Conservation (phyloP, 1,140 invertebrate species). For the Chymomyza costata region DNA sequence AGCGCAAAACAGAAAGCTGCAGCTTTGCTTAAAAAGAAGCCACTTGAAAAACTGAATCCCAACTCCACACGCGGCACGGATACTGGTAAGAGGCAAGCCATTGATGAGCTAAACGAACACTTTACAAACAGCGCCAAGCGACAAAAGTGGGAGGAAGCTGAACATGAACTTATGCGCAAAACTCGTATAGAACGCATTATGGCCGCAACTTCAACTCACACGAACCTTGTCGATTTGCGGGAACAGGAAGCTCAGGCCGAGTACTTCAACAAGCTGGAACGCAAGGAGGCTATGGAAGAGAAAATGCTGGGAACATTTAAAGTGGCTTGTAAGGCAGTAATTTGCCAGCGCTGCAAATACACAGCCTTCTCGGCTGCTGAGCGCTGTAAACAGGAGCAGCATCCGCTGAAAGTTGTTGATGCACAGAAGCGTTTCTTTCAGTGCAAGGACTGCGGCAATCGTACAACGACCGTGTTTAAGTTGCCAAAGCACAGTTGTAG, state of each 20-base stretch:
- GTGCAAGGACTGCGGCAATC: constrained; percentile 89
- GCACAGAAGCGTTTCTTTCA: constrained; percentile 93
- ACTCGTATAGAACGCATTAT: constrained; percentile 87
- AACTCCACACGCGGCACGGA: constrained; percentile 78
- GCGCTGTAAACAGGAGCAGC: constrained; percentile 87
- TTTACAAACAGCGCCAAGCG: constrained; percentile 76
- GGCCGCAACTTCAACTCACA: constrained; percentile 86
- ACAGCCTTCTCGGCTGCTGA: constrained; percentile 89
- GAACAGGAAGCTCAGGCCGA: constrained; percentile 87
- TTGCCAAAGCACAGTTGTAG: constrained; percentile 86
- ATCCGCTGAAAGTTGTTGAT: constrained; percentile 85
- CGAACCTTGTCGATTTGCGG: constrained; percentile 83
- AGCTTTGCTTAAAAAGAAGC: constrained; percentile 79
- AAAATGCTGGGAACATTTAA: constrained; percentile 92
- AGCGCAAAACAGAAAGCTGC: constrained; percentile 82
- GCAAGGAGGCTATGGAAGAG: constrained; percentile 93
- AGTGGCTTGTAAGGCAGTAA: constrained; percentile 89
- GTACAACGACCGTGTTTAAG: constrained; percentile 86
- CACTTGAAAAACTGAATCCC: constrained; percentile 82
- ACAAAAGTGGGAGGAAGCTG: constrained; percentile 75
- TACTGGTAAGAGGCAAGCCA: constrained; percentile 77
- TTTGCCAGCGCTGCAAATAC: constrained; percentile 93
- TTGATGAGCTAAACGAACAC: constrained; percentile 76
- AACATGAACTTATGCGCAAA: constrained; percentile 76
- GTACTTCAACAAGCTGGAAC: constrained; percentile 92